Evolutionary conservation across 2,888 invertebrate species (phyloP), one percentile per base, ranked within the genome.

Genomic region (Ariolimax columbianus): DNA sequence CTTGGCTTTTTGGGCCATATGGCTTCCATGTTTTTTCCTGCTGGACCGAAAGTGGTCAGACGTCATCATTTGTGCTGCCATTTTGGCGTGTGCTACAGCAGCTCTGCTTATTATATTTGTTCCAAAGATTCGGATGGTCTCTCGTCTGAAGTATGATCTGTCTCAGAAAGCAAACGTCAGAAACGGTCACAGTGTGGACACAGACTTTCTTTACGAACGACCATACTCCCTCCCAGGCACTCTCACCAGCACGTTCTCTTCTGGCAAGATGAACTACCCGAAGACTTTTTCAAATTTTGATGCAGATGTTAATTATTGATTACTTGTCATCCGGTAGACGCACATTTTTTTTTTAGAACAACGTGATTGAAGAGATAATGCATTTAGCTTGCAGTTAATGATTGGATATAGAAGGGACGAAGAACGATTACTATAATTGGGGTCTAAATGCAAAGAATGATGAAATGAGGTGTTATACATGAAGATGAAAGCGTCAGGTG

Each of bases 101-200:
- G 96, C 97, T 83, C 97, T 98, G 94, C 95, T 97, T 89, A 96
- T 98, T 83, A 98, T 98, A 97, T 98, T 98, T 94, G 96, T 98
- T 95, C 95, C 98, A 68, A 98, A 95, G 95, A 97, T 98, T 70
- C 95, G 90, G 23, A 88, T 89, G 77, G 90, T 92, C 36, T 89
- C 91, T 0, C 89, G 89, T 19, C 88, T 91, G 14, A 91, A 90
- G 84, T 92, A 92, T 82, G 91, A 91, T 51, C 87, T 92, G 14
- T 86, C 89, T 33, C 89, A 89, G 59, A 88, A 85, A 38, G 86
- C 79, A 14, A 88, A 84, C n/a, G 86, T 89, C 78, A 90, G 90
- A 77, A 91, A 91, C n/a, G 90, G 89, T 7, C 91, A 91, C 84
- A 91, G 91, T 82, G 78, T 91, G 11, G 91, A 92, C 81, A 85